Percentiles rank a stretch among this genome's conserved stretches.
These are phyloP conservation scores for Hyposoter didymator DNA, from an alignment of 2,888 invertebrate species.

Conservation along the genomic window DNA sequence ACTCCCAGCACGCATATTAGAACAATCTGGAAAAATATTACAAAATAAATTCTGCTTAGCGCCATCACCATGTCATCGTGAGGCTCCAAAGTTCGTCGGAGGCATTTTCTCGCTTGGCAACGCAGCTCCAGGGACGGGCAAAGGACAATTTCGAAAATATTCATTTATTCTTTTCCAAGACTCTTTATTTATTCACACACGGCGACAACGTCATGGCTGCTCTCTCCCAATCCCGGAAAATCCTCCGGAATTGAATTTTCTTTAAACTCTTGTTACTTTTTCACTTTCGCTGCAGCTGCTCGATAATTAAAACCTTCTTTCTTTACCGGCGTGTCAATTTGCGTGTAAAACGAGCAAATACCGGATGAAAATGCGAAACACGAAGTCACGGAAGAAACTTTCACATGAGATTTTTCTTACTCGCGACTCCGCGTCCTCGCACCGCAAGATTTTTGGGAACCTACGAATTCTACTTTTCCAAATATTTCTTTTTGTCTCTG, in stretches of 20 bases:
- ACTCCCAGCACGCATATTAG: constrained; percentile 76
- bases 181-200: neutral
- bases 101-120: constrained; percentile 26
- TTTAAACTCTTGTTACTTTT: neutral
- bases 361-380: constrained; percentile 4
- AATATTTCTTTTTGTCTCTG: neutral
- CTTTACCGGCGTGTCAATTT: constrained; percentile 21
- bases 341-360: neutral
- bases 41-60: neutral
- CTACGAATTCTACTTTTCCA: neutral
- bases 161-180: neutral
- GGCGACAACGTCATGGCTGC: neutral
- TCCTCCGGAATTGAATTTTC: neutral
- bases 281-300: neutral
- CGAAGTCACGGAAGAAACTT: constrained; percentile 34
- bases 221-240: constrained; percentile 1
- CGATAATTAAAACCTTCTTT: constrained; percentile 10
- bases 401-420: constrained; percentile 27
- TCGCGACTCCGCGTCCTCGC: neutral
- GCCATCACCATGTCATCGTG: neutral
- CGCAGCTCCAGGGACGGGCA: constrained; percentile 4
- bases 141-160: constrained; percentile 44
- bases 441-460: neutral
- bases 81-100: constrained; percentile 46
- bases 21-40: constrained; percentile 73